Evolutionary conservation across 2,888 invertebrate species (phyloP).

Genomic region (Drosophila cyrtoloma): DNA sequence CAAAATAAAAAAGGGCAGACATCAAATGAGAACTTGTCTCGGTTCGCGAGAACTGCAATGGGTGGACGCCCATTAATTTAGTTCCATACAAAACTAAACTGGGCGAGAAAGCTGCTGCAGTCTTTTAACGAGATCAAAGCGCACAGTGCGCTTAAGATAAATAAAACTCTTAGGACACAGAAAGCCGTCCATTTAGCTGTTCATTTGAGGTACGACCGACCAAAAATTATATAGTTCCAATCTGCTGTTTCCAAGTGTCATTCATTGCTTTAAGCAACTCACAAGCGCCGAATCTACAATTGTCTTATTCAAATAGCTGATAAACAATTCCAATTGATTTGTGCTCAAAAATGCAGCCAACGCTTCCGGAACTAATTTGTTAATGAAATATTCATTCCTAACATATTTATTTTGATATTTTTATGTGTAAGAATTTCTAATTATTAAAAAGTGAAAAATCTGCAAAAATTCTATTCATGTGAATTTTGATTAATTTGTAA

Average conservation of each 20-base stretch:
- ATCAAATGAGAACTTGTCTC: constrained; percentile 64
- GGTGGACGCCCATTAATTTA: constrained; percentile 66
- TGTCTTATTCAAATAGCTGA: background rate
- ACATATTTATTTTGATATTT: background rate
- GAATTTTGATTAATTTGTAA: background rate
- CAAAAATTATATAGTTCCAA: background rate
- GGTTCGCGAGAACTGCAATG: constrained; percentile 61
- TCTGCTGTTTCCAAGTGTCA: background rate
- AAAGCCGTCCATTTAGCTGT: background rate
- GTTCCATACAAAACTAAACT: constrained; percentile 60
- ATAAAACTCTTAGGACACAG: background rate
- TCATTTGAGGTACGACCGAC: background rate
- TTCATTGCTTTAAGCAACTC: background rate
- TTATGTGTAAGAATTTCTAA: background rate
- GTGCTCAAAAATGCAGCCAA: background rate
- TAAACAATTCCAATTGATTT: background rate
- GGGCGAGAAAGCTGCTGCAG: constrained; percentile 37
- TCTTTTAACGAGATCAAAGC: constrained; percentile 51
- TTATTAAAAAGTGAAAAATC: background rate
- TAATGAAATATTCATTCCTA: background rate
- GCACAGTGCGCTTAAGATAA: constrained; percentile 28
- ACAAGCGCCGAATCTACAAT: background rate
- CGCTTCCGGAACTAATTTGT: background rate
- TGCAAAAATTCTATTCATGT: background rate
- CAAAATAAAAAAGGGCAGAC: constrained; percentile 17